These are phyloP conservation scores for Epinephelus coioides DNA, from an alignment of 2,797 vertebrate species.

Conservation along the genomic window DNA sequence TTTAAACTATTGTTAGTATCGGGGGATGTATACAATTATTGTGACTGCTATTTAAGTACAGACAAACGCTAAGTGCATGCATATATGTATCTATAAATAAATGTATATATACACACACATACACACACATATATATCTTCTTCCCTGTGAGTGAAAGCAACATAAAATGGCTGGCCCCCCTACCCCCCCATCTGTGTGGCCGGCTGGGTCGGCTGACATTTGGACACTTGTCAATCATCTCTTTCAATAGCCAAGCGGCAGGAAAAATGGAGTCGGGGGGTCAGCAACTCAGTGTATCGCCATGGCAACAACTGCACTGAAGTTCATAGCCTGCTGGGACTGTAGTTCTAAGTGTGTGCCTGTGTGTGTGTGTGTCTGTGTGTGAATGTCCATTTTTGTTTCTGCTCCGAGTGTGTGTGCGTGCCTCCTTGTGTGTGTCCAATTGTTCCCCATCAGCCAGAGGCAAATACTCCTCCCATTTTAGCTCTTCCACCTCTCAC, in stretches of 20 bases:
- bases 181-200: constrained; percentile 73
- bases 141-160: constrained; percentile 70
- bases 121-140: constrained; percentile 43
- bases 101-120: not conserved
- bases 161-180: constrained; percentile 69
- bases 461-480: constrained; percentile 83
- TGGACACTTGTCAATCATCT: constrained; percentile 88
- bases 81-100: constrained; percentile 5
- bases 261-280: constrained; percentile 85
- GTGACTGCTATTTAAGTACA: constrained; percentile 45
- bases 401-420: constrained; percentile 46
- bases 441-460: constrained; percentile 81
- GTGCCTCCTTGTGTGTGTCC: constrained; percentile 59
- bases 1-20: constrained; percentile 30
- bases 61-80: constrained; percentile 10
- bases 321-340: constrained; percentile 86
- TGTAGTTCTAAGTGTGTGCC: constrained; percentile 72
- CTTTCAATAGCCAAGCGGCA: constrained; percentile 85
- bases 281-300: constrained; percentile 84
- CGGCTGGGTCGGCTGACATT: constrained; percentile 86
- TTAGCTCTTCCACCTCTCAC: constrained; percentile 80
- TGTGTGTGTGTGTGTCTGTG: constrained; percentile 28
- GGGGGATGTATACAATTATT: constrained; percentile 34
- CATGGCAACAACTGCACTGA: constrained; percentile 86
- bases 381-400: constrained; percentile 76